These are phyloP conservation scores for Tinea trinotella DNA, from an alignment of 2,888 invertebrate species.

Conservation along the genomic window DNA sequence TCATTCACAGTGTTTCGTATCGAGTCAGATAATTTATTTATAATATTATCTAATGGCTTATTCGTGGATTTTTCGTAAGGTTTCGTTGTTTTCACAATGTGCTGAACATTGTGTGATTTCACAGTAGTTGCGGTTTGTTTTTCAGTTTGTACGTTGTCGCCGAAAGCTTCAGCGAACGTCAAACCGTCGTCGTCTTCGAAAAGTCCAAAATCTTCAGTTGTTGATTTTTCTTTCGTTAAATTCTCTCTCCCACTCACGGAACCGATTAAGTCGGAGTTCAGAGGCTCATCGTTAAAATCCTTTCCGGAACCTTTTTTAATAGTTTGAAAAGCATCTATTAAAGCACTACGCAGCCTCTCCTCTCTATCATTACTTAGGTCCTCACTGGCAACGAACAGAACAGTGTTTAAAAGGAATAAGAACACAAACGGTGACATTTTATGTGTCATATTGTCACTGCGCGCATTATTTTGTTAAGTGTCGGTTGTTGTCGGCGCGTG, in stretches of 20 bases:
- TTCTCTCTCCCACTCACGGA: slow-evolving; percentile 36
- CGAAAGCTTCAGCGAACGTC: slow-evolving; percentile 50
- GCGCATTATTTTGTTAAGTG: slow-evolving; percentile 2
- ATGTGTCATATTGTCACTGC: slow-evolving; percentile 11
- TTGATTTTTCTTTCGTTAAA: slow-evolving; percentile 28
- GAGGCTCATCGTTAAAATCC: slow-evolving; percentile 48
- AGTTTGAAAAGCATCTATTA: slow-evolving; percentile 63
- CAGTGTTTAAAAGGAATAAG: slow-evolving; percentile 40
- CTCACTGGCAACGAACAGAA: slow-evolving; percentile 37
- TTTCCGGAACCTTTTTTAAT: slow-evolving; percentile 58
- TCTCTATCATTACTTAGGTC: slow-evolving; percentile 40
- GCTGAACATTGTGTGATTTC: slow-evolving; percentile 61
- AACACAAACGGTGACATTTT: slow-evolving; percentile 40
- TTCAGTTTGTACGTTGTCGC: slow-evolving; percentile 34
- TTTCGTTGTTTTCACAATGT: slow-evolving; percentile 53
- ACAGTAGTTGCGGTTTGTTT: slow-evolving; percentile 43
- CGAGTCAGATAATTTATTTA: slow-evolving; percentile 42
- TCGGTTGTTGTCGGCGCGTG: neutral
- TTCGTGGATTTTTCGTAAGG: slow-evolving; percentile 38
- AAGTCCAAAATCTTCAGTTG: slow-evolving; percentile 46
- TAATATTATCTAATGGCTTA: slow-evolving; percentile 41
- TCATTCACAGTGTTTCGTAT: slow-evolving; percentile 51
- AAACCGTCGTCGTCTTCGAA: slow-evolving; percentile 59
- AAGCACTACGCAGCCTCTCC: slow-evolving; percentile 53
- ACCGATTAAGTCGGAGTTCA: slow-evolving; percentile 48